Conservation (phyloP, 2,113 vertebrate species). For the Xenopus borealis region DNA sequence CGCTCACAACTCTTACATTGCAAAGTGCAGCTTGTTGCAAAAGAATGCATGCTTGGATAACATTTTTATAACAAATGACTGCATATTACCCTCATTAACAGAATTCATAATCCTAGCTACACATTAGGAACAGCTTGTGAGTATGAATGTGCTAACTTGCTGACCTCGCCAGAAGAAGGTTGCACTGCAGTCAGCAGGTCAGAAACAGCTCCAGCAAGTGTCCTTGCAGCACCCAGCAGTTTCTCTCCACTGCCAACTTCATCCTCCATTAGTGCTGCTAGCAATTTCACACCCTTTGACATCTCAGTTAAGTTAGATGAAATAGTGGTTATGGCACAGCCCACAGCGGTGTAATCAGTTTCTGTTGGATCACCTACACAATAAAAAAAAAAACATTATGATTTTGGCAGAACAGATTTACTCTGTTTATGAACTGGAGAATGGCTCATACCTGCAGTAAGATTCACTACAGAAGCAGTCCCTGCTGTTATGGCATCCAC, state of each 20-base stretch:
- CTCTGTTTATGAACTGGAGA: too few species aligned
- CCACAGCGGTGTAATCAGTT: constrained; percentile 95
- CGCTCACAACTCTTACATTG: too few species aligned
- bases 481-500: constrained; percentile 97
- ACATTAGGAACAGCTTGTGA: too few species aligned
- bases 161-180: constrained; percentile 90
- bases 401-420: too few species aligned
- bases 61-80: too few species aligned
- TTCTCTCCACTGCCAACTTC: constrained; percentile 93
- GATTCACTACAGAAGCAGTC: constrained; percentile 97
- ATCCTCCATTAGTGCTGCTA: constrained; percentile 94
- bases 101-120: too few species aligned
- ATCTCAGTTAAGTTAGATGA: constrained; percentile 98
- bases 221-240: constrained; percentile 89
- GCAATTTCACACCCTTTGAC: constrained; percentile 94
- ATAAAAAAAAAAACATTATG: not conserved
- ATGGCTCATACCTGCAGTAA: constrained; percentile 85
- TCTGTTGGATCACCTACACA: constrained; percentile 87
- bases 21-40: too few species aligned
- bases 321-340: constrained; percentile 97
- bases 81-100: too few species aligned
- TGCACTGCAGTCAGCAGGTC: constrained; percentile 94
- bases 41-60: too few species aligned
- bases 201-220: constrained; percentile 87
- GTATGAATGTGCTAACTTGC: constrained; percentile 11